phyloP scores from a whole-genome alignment of 2,888 invertebrate species.

The Empis stercorea region DNA sequence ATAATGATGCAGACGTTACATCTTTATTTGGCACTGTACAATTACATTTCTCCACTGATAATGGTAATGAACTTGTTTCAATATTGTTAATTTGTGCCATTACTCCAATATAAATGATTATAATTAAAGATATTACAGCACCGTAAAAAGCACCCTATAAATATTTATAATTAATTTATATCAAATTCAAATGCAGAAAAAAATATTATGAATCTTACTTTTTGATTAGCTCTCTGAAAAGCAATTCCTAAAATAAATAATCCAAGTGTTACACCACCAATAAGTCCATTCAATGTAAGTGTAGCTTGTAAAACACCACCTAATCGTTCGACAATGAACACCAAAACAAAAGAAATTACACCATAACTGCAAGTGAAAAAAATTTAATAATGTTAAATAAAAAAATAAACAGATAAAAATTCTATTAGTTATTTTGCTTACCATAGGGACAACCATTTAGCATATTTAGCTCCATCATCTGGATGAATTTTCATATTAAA shows the following conservation, averaged over 20 bases:
- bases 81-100: constrained; percentile 29
- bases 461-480: constrained; percentile 59
- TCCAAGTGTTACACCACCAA: constrained; percentile 77
- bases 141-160: constrained; percentile 32
- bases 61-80: constrained; percentile 21
- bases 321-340: constrained; percentile 74
- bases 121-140: constrained; percentile 25
- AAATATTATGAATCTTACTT: constrained; percentile 40
- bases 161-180: not conserved
- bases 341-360: constrained; percentile 59
- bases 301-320: constrained; percentile 85
- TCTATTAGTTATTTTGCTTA: constrained; percentile 30
- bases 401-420: no score
- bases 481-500: constrained; percentile 59
- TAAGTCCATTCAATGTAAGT: constrained; percentile 76
- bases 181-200: no score
- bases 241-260: constrained; percentile 81
- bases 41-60: constrained; percentile 26
- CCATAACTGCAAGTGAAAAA: constrained; percentile 44
- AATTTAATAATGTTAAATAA: not conserved
- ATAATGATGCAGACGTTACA: not conserved
- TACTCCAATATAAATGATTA: constrained; percentile 34
- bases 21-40: constrained; percentile 19
- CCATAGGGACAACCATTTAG: constrained; percentile 53
- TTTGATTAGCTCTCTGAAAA: constrained; percentile 74